Evolutionary conservation across 2,888 invertebrate genomes (phyloP).

Genomic region (Chesias legatella): DNA sequence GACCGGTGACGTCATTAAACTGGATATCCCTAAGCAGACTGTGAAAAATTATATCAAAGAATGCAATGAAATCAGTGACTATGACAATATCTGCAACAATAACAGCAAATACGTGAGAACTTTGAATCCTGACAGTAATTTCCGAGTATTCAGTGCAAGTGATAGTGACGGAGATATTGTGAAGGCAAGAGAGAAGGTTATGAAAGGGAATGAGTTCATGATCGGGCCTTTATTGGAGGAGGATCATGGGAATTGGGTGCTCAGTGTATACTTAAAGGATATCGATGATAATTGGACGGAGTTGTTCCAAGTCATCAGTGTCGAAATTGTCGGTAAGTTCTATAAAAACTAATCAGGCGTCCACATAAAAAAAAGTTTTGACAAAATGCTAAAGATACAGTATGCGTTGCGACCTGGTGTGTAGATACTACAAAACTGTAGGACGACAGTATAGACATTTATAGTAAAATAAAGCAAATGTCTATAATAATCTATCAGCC

Average conservation of each 20-base stretch:
- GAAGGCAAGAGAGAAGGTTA: constrained; percentile 20
- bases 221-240: constrained; percentile 54
- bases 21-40: constrained; percentile 31
- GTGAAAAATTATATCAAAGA: no score
- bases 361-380: no score
- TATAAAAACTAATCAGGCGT: no score
- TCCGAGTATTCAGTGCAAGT: constrained; percentile 35
- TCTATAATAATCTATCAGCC: no score
- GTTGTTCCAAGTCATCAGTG: constrained; percentile 56
- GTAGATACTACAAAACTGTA: no score
- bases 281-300: constrained; percentile 47
- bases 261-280: constrained; percentile 48
- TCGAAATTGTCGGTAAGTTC: constrained; percentile 55
- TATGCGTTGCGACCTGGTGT: no score
- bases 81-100: constrained; percentile 5
- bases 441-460: no score
- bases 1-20: constrained; percentile 40
- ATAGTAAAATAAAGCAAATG: no score
- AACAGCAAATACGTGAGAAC: constrained; percentile 16
- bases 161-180: constrained; percentile 14
- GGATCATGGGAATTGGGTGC: constrained; percentile 66
- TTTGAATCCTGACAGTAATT: constrained; percentile 21
- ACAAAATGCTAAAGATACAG: no score
- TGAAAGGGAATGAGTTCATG: constrained; percentile 47
- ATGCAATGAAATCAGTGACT: background rate